These are phyloP conservation scores for Piscicola geometra DNA, from an alignment of 2,888 invertebrate species.

Conservation along the genomic window DNA sequence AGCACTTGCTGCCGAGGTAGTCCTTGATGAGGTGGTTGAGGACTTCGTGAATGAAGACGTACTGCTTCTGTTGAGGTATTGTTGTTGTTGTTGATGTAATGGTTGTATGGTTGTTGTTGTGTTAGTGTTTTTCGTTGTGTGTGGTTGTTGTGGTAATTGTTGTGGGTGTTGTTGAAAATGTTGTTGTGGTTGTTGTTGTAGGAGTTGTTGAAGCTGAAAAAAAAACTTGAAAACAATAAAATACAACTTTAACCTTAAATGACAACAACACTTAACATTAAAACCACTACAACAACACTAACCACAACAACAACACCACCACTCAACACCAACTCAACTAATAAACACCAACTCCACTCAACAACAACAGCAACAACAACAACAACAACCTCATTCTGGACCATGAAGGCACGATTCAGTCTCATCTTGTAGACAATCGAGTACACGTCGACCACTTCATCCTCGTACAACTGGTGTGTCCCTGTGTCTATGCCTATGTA, in stretches of 20 bases:
- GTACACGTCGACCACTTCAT: conserved; percentile 56
- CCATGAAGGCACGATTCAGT: conserved; percentile 36
- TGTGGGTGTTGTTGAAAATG: too few relatives aligned
- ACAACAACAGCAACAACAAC: neutral
- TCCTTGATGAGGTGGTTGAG: conserved; percentile 26
- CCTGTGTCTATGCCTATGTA: conserved; percentile 33
- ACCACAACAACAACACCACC: neutral
- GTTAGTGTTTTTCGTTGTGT: too few relatives aligned
- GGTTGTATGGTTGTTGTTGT: too few relatives aligned
- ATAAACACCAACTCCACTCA: neutral
- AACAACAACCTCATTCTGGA: conserved; percentile 33
- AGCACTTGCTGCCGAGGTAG: neutral
- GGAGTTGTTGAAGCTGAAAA: neutral
- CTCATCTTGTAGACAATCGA: conserved; percentile 32
- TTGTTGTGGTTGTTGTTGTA: too few relatives aligned
- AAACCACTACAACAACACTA: neutral
- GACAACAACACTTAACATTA: neutral
- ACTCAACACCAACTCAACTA: neutral
- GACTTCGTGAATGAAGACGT: conserved; percentile 28
- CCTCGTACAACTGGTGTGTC: conserved; percentile 28
- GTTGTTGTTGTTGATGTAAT: too few relatives aligned
- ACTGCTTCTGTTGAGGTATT: conserved; percentile 26
- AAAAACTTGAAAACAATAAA: neutral
- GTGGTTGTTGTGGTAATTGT: too few relatives aligned
- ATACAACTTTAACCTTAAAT: neutral